Evolutionary conservation across 2,888 invertebrate species (phyloP), one percentile per base, ranked within the genome.

Genomic region (Arrhopalites spinosus): DNA sequence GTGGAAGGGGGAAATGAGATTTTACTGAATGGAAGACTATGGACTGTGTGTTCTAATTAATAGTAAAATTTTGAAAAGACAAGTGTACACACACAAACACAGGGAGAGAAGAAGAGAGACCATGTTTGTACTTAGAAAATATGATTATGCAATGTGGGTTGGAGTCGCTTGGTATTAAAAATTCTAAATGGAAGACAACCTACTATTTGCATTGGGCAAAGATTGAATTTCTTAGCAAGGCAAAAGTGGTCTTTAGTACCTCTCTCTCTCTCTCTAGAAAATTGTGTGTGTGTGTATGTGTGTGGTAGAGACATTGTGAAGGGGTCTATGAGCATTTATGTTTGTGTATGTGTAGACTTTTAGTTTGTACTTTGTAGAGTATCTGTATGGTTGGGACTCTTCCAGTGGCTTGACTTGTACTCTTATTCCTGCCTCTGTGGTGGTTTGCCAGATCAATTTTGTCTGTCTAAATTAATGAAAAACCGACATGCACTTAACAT

Each of bases 401-500:
- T 36, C 11, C 5, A 7, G 11, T 36, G 36, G 11, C 36, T 36
- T 11, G 3, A 36, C 36, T 11, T 36, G 5, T 36, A 3, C 11
- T 36, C 36, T 7, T 36, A 3, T 11, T 36, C 36, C 36, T 36
- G 5, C 36, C 11, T 36, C 36, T 36, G 5, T n/a, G n/a, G n/a
- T n/a, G n/a, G n/a, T n/a, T 11, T 36, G 36, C 36, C 36, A 36
- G 13, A 66, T 66, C 66, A 56, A 69, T 69, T 69, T 76, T 78
- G 78, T 70, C 50, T 56, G 73, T 76, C 72, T 68, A 76, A 78
- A 76, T 78, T 78, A 78, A 78, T 78, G 76, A 70, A 63, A 71
- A 76, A 74, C 74, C 74, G 50, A 76, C 74, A 74, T 76, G 78
- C 78, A 78, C 78, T 78, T 76, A 74, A 67, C 71, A 67, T 74